Evolutionary conservation across 64 coral and sea anemone species (phyloP).

Genomic region (Pocillopora verrucosa): DNA sequence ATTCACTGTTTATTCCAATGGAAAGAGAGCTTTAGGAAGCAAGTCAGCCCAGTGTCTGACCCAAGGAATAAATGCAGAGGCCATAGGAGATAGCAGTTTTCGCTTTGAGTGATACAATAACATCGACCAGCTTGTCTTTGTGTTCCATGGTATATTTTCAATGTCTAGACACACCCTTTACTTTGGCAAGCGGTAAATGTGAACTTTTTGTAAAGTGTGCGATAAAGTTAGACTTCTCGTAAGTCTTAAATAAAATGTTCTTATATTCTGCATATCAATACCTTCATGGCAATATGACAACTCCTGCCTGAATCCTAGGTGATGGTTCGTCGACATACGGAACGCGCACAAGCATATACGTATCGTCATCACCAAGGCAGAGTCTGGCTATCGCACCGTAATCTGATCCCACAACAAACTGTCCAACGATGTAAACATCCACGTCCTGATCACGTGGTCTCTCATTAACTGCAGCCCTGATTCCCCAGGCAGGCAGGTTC

Average conservation of each 20-base stretch:
- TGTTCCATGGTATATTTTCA: no score
- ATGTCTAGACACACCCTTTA: no score
- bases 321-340: constrained; percentile 26
- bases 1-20: no score
- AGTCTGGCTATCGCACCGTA: constrained; percentile 46
- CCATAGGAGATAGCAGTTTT: background rate
- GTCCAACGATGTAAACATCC: constrained; percentile 59
- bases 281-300: constrained; percentile 9
- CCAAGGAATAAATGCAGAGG: no score
- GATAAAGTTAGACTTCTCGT: no score
- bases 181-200: no score
- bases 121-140: no score
- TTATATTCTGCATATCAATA: background rate
- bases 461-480: constrained; percentile 45
- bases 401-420: constrained; percentile 40
- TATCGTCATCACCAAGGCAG: constrained; percentile 21
- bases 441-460: background rate
- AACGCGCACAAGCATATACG: background rate
- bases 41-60: no score
- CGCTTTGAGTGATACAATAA: no score
- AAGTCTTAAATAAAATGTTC: background rate
- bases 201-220: no score
- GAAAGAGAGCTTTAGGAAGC: no score
- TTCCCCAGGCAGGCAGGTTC: constrained; percentile 50
- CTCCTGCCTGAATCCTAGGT: constrained; percentile 27